Evolutionary conservation across 2,797 vertebrate species (phyloP).

Genomic region (Pangasius larnaudii): DNA sequence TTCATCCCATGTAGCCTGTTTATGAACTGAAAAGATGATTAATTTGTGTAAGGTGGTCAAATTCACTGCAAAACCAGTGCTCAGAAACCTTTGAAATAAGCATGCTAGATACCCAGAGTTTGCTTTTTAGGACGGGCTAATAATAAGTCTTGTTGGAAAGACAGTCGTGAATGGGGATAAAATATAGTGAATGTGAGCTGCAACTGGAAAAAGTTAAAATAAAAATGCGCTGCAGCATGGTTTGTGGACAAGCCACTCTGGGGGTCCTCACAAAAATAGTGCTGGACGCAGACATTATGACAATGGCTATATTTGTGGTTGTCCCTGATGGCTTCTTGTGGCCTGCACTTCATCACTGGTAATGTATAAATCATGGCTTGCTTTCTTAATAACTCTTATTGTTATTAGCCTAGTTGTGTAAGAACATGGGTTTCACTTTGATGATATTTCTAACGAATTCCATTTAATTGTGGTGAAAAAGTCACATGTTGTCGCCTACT

Average conservation of each 20-base stretch:
- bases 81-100: not conserved
- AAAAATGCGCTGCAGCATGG: not conserved
- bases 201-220: not conserved
- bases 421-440: slow-evolving; percentile 19
- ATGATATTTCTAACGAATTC: slow-evolving; percentile 15
- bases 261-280: slow-evolving; percentile 52
- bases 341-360: slow-evolving; percentile 17
- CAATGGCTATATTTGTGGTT: slow-evolving; percentile 50
- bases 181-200: not conserved
- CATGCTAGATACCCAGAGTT: not conserved
- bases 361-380: slow-evolving; percentile 11
- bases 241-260: slow-evolving; percentile 17
- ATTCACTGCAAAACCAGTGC: not conserved
- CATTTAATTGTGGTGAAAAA: slow-evolving; percentile 21
- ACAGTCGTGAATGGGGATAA: slow-evolving; percentile 12
- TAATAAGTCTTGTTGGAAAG: not conserved
- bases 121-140: not conserved
- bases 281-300: slow-evolving; percentile 38
- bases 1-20: not conserved
- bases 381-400: slow-evolving; percentile 11
- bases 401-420: slow-evolving; percentile 18
- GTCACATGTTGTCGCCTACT: not conserved
- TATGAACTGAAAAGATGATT: not conserved
- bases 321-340: slow-evolving; percentile 31
- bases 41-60: not conserved